Percentiles rank a stretch among this genome's conserved stretches.
Evolutionary conservation across 2,797 vertebrate genomes (phyloP).

Genomic region (Hoplostethus atlanticus): DNA sequence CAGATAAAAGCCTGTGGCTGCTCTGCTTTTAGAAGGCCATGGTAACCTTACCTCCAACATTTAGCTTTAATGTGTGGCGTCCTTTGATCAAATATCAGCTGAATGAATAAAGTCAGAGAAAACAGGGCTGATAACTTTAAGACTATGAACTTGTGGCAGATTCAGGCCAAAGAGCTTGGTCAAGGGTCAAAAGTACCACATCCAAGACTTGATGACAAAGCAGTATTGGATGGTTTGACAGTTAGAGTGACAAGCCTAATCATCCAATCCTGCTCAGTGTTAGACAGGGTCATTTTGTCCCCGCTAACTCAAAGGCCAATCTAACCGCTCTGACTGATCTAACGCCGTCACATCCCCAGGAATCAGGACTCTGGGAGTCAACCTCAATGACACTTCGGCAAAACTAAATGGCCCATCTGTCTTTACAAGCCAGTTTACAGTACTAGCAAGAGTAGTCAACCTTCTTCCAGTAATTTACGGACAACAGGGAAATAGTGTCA

Average conservation of each 20-base stretch:
- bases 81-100: conserved; percentile 13
- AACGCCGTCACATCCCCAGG: conserved; percentile 19
- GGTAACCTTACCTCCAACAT: conserved; percentile 6
- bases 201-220: conserved; percentile 12
- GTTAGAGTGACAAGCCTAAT: conserved; percentile 39
- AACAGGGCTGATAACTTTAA: neutral
- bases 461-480: conserved; percentile 24
- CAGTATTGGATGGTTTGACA: conserved; percentile 8
- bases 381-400: conserved; percentile 20
- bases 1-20: conserved; percentile 3
- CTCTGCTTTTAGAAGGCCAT: conserved; percentile 3
- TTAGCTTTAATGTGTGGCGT: neutral
- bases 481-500: conserved; percentile 39
- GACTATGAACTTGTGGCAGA: neutral
- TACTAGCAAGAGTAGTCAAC: conserved; percentile 4
- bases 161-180: conserved; percentile 14
- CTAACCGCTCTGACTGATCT: conserved; percentile 11
- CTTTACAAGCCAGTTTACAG: conserved; percentile 12
- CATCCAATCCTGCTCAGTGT: conserved; percentile 44
- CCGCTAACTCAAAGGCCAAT: conserved; percentile 31
- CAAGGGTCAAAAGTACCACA: conserved; percentile 9
- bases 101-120: conserved; percentile 1
- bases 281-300: conserved; percentile 44
- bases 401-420: conserved; percentile 15
- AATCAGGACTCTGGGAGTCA: conserved; percentile 1